Evolutionary conservation across 2,797 vertebrate species (phyloP).

Genomic region (Chaunax sp.): DNA sequence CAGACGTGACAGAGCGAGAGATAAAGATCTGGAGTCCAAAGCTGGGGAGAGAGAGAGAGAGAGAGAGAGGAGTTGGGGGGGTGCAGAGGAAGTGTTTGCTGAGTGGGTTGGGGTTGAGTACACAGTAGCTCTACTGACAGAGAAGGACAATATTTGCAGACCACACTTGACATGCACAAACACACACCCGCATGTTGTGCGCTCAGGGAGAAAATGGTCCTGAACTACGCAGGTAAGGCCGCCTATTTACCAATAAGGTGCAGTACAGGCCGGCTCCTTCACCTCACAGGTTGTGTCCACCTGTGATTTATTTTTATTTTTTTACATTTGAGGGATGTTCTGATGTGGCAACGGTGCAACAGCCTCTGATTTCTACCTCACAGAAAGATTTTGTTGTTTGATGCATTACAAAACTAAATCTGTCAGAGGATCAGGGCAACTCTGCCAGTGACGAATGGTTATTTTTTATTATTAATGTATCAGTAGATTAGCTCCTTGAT

Average conservation of each 20-base stretch:
- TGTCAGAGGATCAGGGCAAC: neutral
- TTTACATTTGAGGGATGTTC: neutral
- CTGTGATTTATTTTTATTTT: too few relatives aligned
- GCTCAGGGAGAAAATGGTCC: slow-evolving; percentile 40
- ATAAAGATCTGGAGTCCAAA: slow-evolving; percentile 40
- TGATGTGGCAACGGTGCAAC: slow-evolving; percentile 1
- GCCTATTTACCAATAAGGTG: slow-evolving; percentile 49
- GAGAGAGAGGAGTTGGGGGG: neutral
- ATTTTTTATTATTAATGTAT: too few relatives aligned
- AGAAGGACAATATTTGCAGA: slow-evolving; percentile 80
- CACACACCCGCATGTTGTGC: slow-evolving; percentile 65
- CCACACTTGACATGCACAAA: slow-evolving; percentile 81
- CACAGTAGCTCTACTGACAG: slow-evolving; percentile 78
- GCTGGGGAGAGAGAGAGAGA: slow-evolving; percentile 27
- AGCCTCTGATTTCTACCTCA: slow-evolving; percentile 5
- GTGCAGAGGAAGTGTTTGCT: slow-evolving; percentile 67
- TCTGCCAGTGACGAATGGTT: too few relatives aligned
- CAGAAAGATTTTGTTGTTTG: too few relatives aligned
- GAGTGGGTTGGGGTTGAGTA: slow-evolving; percentile 77
- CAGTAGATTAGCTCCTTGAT: too few relatives aligned
- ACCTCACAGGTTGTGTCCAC: neutral
- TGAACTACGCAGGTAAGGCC: slow-evolving; percentile 11
- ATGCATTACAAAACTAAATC: neutral
- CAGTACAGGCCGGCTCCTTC: slow-evolving; percentile 15
- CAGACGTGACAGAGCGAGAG: slow-evolving; percentile 35